A percentile compares a stretch with the other conserved stretches of the same genome.
Conservation (phyloP, 2,113 vertebrate species). For the Plecturocebus donacophilus region DNA sequence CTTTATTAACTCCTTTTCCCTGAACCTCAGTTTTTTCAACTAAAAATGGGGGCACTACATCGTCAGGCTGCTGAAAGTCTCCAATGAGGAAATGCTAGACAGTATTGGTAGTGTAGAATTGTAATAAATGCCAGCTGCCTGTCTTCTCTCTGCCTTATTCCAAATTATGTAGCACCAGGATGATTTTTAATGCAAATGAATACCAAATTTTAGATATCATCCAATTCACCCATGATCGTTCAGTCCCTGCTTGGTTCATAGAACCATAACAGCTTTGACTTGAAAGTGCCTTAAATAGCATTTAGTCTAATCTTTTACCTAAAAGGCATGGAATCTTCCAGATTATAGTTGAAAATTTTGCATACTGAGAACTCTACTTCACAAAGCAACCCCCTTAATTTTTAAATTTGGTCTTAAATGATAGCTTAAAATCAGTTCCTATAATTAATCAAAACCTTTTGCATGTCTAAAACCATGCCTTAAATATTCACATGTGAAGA, state of each 20-base stretch:
- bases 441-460: not conserved
- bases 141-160: not conserved
- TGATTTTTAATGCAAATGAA: slow-evolving; percentile 4
- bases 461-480: not conserved
- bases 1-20: not conserved
- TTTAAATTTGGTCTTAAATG: not conserved
- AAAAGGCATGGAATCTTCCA: not conserved
- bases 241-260: not conserved
- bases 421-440: not conserved
- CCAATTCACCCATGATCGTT: not conserved
- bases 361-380: not conserved
- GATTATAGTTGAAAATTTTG: not conserved
- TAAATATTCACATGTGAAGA: not conserved
- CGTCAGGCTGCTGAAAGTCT: not conserved
- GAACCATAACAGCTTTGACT: not conserved
- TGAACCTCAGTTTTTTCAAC: not conserved
- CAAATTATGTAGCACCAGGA: not conserved
- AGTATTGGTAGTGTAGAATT: not conserved
- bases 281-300: not conserved
- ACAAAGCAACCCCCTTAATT: not conserved
- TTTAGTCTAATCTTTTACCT: not conserved
- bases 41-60: not conserved
- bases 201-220: not conserved
- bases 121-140: not conserved
- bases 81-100: not conserved